Percentiles rank a stretch among this genome's conserved stretches.
These are phyloP conservation scores for Lasioglossum malachurum DNA, from an alignment of 2,888 invertebrate genomes.

Conservation along the genomic window DNA sequence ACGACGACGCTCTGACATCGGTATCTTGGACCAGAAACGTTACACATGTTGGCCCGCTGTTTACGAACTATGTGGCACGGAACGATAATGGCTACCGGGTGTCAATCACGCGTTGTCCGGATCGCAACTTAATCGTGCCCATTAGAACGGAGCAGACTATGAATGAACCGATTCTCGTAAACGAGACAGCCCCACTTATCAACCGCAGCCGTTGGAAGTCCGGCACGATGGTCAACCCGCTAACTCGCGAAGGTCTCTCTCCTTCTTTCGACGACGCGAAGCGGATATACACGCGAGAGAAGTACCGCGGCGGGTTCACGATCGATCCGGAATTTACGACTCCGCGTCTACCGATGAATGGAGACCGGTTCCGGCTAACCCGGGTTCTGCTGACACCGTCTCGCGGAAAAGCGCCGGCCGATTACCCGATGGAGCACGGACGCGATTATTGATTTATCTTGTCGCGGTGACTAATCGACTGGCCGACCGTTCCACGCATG, in stretches of 20 bases:
- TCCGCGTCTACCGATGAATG: conserved; percentile 22
- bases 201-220: background rate
- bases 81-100: conserved; percentile 40
- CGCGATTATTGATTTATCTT: conserved; percentile 33
- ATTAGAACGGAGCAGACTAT: conserved; percentile 1
- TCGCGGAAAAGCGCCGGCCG: conserved; percentile 18
- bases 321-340: conserved; percentile 40
- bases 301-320: conserved; percentile 9
- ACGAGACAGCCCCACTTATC: conserved; percentile 21
- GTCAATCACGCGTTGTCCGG: conserved; percentile 38
- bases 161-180: conserved; percentile 37
- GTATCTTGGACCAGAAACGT: conserved; percentile 20
- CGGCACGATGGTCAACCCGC: background rate
- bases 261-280: background rate
- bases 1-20: conserved; percentile 13
- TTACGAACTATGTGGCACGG: conserved; percentile 49
- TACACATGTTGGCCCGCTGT: conserved; percentile 57
- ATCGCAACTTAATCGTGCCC: conserved; percentile 29
- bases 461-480: conserved; percentile 34
- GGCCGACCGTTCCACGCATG: conserved; percentile 1
- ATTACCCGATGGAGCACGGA: conserved; percentile 4
- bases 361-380: background rate
- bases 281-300: background rate
- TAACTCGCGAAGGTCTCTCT: background rate
- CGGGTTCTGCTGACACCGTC: background rate